Evolutionary conservation across 2,888 invertebrate genomes (phyloP).

Genomic region (Macroteleia sp.): DNA sequence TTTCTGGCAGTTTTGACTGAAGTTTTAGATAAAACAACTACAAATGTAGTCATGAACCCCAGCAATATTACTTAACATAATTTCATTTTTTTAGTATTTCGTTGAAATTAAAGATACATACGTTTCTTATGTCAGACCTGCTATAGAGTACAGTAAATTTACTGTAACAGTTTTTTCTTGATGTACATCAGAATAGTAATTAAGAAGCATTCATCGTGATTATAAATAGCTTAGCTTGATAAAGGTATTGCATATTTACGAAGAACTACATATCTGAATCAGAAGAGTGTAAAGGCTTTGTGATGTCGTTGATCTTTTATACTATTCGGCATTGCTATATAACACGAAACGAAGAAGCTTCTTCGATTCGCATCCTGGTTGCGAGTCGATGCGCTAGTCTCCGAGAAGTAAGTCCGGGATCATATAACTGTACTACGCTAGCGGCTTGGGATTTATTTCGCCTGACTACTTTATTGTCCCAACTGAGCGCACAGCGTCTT

Average conservation of each 20-base stretch:
- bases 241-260: conserved; percentile 32
- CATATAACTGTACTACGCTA: conserved; percentile 66
- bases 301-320: conserved; percentile 64
- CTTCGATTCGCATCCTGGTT: conserved; percentile 56
- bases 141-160: too few species aligned
- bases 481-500: conserved; percentile 27
- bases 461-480: conserved; percentile 64
- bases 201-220: too few species aligned
- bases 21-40: too few species aligned
- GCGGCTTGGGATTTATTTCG: conserved; percentile 66
- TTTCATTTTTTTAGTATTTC: too few species aligned
- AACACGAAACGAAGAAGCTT: conserved; percentile 57
- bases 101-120: too few species aligned
- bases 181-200: too few species aligned
- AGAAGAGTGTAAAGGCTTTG: conserved; percentile 30
- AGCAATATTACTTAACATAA: too few species aligned
- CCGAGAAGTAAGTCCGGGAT: conserved; percentile 67
- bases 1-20: too few species aligned
- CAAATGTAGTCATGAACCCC: too few species aligned
- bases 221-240: not conserved
- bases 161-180: too few species aligned
- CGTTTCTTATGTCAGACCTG: too few species aligned
- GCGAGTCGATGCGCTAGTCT: conserved; percentile 56
- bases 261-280: conserved; percentile 14
- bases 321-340: conserved; percentile 57